Base-by-base conservation (phyloP, 2,113 vertebrate genomes). In the Isichthys henryi region DNA sequence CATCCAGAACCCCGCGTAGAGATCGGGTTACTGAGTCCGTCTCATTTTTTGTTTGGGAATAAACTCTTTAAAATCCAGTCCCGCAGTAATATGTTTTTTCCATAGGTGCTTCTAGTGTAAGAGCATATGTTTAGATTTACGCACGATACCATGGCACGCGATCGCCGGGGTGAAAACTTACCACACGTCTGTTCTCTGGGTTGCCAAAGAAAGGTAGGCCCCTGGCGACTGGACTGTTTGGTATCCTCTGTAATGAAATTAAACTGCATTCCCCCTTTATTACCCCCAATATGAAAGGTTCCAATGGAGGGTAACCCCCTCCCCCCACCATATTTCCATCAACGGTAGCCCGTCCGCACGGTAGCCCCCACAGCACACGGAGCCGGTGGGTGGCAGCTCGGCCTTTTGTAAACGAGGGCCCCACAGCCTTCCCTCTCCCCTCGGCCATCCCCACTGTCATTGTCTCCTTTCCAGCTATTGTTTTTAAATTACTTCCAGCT, bases 51-150 rank as follows among this genome's bases (percentile, higher is more conserved):
- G n/a, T 86, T 39, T 92, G 39, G 70, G 80, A 56, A 66, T 90
- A 91, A 92, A 92, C 31, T 43, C 82, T 21, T n/a, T 10, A 52
- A 88, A 62, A 91, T 92, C 90, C 80, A 7, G 66, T 58, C 82
- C 50, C 87, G 8, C 45, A n/a, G 90, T 92, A 23, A 92, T 93
- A 10, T 7, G 0, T 91, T 93, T 93, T 92, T 84, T 85, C 66
- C 0, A 66, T 10, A 89, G 70, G 86, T 93, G 89, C 92, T 94
- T 92, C 45, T 91, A 86, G 48, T 85, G 66, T 83, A 86, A 85
- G 88, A 93, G 90, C 83, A 88, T 91, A 92, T 93, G 92, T 93
- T 93, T 92, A 91, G 90, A 90, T 90, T 94, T 92, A 93, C 91
- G 90, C 91, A 90, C 90, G 93, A 90, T 90, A 5, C 89, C 45